Percentiles rank a stretch among this genome's conserved stretches.
Conservation (phyloP, 92 coral and sea anemone genomes). For the Heteractis magnifica region DNA sequence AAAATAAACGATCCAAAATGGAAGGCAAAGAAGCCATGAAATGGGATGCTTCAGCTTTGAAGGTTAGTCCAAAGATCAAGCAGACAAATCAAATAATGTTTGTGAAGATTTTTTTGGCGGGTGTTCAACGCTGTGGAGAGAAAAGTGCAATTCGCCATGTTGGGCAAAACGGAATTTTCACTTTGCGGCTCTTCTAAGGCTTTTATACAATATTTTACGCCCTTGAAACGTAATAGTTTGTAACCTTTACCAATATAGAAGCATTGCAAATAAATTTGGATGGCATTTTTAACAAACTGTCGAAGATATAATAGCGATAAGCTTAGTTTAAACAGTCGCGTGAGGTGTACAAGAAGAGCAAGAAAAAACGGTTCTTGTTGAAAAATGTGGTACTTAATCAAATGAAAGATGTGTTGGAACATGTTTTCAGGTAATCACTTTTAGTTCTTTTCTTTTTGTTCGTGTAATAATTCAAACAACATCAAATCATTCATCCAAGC, state of each 20-base stretch:
- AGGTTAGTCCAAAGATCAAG: slow-evolving; percentile 44
- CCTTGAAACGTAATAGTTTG: background rate
- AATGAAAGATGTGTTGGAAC: background rate
- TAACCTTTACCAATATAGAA: background rate
- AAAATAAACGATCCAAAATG: slow-evolving; percentile 51
- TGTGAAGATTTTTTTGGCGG: slow-evolving; percentile 16
- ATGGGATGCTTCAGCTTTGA: slow-evolving; percentile 90
- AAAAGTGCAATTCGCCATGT: slow-evolving; percentile 32
- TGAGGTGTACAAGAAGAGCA: background rate
- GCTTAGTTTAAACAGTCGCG: background rate
- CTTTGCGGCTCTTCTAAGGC: background rate
- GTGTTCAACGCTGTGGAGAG: slow-evolving; percentile 7
- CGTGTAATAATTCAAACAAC: background rate
- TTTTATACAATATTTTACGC: background rate
- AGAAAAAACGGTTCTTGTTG: background rate
- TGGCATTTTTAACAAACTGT: background rate
- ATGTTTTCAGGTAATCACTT: background rate
- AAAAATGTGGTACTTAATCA: background rate
- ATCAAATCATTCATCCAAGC: background rate
- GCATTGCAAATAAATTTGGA: background rate
- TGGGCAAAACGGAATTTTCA: background rate
- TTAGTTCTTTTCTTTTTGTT: background rate
- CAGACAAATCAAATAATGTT: background rate
- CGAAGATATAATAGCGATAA: background rate
- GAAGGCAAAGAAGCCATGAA: slow-evolving; percentile 68